Conservation (phyloP, 2,113 vertebrate species). For the Struthidea cinerea region DNA sequence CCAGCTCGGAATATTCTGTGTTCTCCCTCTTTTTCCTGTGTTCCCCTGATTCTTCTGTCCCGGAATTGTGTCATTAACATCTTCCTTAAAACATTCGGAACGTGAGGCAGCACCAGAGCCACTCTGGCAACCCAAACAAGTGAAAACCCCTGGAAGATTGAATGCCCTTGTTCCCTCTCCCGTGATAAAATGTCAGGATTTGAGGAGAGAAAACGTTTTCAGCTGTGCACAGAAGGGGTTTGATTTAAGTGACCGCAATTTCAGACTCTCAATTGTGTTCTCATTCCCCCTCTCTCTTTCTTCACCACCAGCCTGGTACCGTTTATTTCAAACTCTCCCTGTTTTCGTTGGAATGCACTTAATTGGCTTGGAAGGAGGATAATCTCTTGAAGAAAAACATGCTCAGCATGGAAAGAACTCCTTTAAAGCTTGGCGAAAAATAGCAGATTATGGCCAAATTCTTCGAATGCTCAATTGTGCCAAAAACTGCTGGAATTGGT, state of each 20-base stretch:
- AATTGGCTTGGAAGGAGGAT: conserved; percentile 65
- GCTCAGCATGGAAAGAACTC: conserved; percentile 57
- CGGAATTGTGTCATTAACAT: background rate
- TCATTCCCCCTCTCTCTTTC: conserved; percentile 26
- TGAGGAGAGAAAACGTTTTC: conserved; percentile 22
- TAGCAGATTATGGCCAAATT: conserved; percentile 60
- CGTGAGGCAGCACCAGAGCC: background rate
- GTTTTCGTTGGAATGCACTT: conserved; percentile 68
- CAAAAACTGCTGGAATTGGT: conserved; percentile 23
- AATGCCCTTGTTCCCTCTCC: background rate
- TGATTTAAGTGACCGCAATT: conserved; percentile 49
- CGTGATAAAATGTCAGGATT: conserved; percentile 45
- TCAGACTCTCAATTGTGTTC: conserved; percentile 19
- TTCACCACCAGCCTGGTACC: conserved; percentile 22
- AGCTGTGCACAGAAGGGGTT: conserved; percentile 22
- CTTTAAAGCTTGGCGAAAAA: conserved; percentile 49
- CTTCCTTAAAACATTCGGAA: background rate
- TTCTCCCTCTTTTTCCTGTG: background rate
- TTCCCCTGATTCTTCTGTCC: background rate
- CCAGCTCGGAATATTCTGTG: background rate
- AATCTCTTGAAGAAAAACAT: conserved; percentile 68
- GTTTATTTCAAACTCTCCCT: conserved; percentile 48
- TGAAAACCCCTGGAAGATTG: conserved; percentile 28
- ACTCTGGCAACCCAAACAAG: background rate
- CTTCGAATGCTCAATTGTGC: conserved; percentile 37